A percentile compares a stretch with the other conserved stretches of the same genome.
Evolutionary conservation across 1,140 invertebrate genomes (phyloP).

Genomic region (Cydia fagiglandana): DNA sequence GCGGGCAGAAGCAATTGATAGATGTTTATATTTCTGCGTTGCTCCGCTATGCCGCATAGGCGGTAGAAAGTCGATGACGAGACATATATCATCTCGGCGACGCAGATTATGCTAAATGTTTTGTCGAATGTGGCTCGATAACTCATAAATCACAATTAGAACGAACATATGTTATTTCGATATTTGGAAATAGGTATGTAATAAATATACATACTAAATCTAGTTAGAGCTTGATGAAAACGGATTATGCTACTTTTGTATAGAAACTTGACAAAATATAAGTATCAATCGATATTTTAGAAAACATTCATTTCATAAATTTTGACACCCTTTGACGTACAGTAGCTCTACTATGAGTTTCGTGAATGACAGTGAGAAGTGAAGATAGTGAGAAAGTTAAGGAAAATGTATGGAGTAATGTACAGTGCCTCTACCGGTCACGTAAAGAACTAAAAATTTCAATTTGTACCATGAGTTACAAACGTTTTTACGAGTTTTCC

Average conservation of each 20-base stretch:
- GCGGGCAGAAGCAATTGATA: no score
- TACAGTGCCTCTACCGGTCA: no score
- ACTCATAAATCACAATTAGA: constrained; percentile 18
- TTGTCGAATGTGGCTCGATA: neutral
- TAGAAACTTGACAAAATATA: neutral
- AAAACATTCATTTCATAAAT: no score
- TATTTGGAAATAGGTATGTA: neutral
- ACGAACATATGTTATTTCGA: neutral
- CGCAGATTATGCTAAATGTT: constrained; percentile 17
- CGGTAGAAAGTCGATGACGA: constrained; percentile 13
- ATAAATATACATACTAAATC: neutral
- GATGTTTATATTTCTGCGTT: neutral
- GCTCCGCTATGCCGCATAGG: neutral
- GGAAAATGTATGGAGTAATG: no score
- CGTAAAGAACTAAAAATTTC: no score
- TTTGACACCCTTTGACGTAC: no score
- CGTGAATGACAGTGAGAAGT: no score
- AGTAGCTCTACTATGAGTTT: no score
- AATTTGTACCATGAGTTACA: no score
- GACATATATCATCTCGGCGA: constrained; percentile 13
- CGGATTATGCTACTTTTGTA: neutral
- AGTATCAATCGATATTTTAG: no score
- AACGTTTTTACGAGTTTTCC: no score
- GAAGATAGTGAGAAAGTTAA: no score
- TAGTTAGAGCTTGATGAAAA: neutral